Conservation (phyloP, 2,797 vertebrate species). For the Chrosomus eos region DNA sequence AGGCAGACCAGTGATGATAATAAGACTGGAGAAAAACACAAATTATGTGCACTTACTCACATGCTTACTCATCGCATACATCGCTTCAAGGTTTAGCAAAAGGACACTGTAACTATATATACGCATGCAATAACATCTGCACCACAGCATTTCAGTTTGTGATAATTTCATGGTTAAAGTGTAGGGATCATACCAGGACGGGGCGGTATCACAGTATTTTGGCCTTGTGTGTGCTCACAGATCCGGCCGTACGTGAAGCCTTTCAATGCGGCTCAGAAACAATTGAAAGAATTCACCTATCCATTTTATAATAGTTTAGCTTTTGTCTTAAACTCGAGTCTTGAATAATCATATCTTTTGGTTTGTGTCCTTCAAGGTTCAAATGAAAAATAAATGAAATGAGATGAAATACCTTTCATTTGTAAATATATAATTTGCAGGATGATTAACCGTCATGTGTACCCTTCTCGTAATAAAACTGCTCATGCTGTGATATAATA, state of each 20-base stretch:
- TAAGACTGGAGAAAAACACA: constrained; percentile 51
- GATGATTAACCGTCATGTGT: background rate
- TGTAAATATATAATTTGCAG: background rate
- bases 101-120: constrained; percentile 39
- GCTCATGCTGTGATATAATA: background rate
- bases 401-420: background rate
- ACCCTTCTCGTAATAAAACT: background rate
- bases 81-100: constrained; percentile 39
- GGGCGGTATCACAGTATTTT: background rate
- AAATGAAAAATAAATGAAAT: background rate
- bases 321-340: background rate
- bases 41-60: constrained; percentile 54
- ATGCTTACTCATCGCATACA: constrained; percentile 44
- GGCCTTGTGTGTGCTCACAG: background rate
- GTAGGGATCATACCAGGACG: background rate
- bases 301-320: background rate
- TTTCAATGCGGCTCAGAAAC: too few relatives aligned
- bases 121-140: constrained; percentile 2
- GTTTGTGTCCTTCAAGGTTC: background rate
- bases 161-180: constrained; percentile 22
- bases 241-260: background rate
- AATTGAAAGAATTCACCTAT: background rate
- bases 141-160: constrained; percentile 12
- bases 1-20: constrained; percentile 53
- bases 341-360: background rate